These are phyloP conservation scores for Gadopsis marmoratus DNA, from an alignment of 2,797 vertebrate species.

Conservation along the genomic window DNA sequence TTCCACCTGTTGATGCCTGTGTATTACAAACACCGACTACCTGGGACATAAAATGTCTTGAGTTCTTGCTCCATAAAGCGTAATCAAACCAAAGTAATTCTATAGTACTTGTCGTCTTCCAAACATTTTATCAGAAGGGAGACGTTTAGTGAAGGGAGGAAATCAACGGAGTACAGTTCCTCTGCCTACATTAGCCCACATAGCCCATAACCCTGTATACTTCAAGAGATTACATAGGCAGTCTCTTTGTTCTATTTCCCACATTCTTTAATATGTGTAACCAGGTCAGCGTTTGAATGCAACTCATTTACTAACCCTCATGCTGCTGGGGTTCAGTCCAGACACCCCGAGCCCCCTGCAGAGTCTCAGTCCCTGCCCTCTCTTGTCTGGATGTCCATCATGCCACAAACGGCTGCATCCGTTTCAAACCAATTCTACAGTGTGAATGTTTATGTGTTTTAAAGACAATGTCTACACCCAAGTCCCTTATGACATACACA, in stretches of 20 bases:
- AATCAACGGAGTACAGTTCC: neutral
- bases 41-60: neutral
- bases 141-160: neutral
- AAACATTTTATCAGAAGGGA: neutral
- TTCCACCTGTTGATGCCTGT: slow-evolving; percentile 31
- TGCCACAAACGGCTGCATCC: slow-evolving; percentile 51
- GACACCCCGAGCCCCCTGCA: slow-evolving; percentile 9
- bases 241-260: slow-evolving; percentile 31
- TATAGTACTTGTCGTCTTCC: neutral
- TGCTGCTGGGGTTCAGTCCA: slow-evolving; percentile 6
- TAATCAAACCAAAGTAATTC: neutral
- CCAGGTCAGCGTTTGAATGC: slow-evolving; percentile 55
- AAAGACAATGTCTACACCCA: neutral
- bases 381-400: slow-evolving; percentile 22
- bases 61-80: too few species aligned
- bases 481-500: neutral
- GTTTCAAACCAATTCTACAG: neutral
- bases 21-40: neutral
- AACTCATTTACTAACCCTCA: slow-evolving; percentile 25
- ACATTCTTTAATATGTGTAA: slow-evolving; percentile 41
- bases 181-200: neutral
- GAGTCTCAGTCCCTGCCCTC: slow-evolving; percentile 11
- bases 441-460: neutral
- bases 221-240: neutral
- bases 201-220: neutral